phyloP scores from a whole-genome alignment of 2,888 invertebrate genomes.

The Pachliopta kotzebuea region DNA sequence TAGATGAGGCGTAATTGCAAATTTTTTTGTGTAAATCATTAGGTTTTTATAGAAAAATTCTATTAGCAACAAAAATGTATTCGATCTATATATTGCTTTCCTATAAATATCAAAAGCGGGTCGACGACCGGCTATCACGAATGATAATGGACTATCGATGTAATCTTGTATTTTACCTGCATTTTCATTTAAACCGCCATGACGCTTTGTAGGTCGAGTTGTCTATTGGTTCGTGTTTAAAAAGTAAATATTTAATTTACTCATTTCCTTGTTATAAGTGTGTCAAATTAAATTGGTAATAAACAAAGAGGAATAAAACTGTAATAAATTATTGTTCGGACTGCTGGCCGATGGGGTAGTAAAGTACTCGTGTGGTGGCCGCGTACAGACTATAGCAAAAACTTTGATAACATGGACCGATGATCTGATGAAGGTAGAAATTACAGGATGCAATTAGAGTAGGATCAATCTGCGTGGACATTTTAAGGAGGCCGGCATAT shows the following conservation, averaged over 20 bases:
- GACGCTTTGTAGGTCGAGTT: slow-evolving; percentile 29
- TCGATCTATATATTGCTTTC: slow-evolving; percentile 2
- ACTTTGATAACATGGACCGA: too few relatives aligned
- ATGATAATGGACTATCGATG: slow-evolving; percentile 45
- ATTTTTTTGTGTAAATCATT: neutral
- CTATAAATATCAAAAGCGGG: slow-evolving; percentile 33
- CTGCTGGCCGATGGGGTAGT: too few relatives aligned
- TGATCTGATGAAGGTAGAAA: too few relatives aligned
- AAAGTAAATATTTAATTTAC: slow-evolving; percentile 28
- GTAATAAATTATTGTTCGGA: too few relatives aligned
- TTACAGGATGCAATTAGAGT: too few relatives aligned
- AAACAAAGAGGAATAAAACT: slow-evolving; percentile 9
- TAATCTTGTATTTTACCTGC: slow-evolving; percentile 48
- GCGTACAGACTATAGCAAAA: too few relatives aligned
- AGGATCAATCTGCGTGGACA: too few relatives aligned
- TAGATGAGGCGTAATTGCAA: neutral
- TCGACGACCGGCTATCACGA: slow-evolving; percentile 52
- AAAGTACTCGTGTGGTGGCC: too few relatives aligned
- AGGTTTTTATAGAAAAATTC: neutral
- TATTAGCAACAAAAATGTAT: slow-evolving; percentile 3
- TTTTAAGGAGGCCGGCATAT: too few relatives aligned
- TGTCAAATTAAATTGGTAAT: slow-evolving; percentile 24
- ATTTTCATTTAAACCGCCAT: slow-evolving; percentile 39
- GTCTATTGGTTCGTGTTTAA: slow-evolving; percentile 26
- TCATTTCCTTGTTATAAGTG: slow-evolving; percentile 21